Conservation (phyloP, 2,888 invertebrate genomes). For the Eurois occulta region DNA sequence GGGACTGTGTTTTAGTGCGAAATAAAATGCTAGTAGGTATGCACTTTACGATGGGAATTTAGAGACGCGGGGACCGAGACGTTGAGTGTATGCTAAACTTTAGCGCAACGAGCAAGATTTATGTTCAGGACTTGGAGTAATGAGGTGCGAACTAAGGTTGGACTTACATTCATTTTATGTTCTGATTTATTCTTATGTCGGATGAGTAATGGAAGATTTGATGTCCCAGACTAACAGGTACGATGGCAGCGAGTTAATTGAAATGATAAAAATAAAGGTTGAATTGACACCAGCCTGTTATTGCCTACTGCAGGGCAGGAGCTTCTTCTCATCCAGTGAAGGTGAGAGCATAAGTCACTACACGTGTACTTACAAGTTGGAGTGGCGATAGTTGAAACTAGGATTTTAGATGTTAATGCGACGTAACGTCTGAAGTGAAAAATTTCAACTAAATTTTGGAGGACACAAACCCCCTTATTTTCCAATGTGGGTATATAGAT, state of each 20-base stretch:
- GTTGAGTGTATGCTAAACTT: constrained; percentile 61
- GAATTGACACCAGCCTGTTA: neutral
- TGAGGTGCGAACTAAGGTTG: constrained; percentile 52
- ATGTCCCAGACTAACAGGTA: neutral
- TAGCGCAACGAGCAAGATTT: constrained; percentile 46
- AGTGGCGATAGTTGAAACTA: neutral
- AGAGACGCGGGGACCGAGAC: constrained; percentile 47
- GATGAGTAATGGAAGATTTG: neutral
- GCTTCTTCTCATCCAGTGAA: neutral
- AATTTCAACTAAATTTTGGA: too few relatives aligned
- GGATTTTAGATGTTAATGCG: too few relatives aligned
- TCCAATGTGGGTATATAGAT: too few relatives aligned
- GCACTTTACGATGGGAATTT: constrained; percentile 68
- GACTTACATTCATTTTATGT: constrained; percentile 34
- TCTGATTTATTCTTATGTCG: constrained; percentile 24
- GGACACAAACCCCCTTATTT: too few relatives aligned
- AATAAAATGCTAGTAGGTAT: constrained; percentile 65
- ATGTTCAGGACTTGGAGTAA: constrained; percentile 41
- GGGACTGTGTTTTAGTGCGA: constrained; percentile 67
- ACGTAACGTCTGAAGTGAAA: too few relatives aligned
- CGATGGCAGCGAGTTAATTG: neutral
- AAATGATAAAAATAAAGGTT: neutral
- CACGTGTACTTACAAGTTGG: neutral
- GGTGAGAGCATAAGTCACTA: neutral
- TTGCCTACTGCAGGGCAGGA: neutral